Evolutionary conservation across 1,140 invertebrate genomes (phyloP).

Genomic region (Drosophila nannoptera): DNA sequence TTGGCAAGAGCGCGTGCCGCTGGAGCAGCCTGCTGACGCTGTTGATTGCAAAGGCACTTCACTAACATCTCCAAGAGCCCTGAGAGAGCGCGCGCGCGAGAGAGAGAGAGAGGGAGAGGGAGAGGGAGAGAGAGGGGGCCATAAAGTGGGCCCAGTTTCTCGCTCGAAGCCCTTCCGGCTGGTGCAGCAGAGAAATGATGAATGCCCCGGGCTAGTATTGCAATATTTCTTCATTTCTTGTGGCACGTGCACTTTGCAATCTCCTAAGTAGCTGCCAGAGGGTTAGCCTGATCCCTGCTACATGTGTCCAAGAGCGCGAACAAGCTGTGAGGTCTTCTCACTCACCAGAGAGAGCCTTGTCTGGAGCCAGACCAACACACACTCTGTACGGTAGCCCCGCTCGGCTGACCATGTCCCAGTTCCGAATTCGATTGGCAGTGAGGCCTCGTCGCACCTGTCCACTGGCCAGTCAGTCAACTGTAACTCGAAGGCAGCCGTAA

Average conservation of each 20-base stretch:
- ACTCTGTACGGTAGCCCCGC: not conserved
- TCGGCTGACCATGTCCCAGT: not conserved
- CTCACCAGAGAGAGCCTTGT: too few species aligned
- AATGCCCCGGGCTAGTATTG: constrained; percentile 19
- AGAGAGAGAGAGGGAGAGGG: too few species aligned
- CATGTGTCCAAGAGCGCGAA: not conserved
- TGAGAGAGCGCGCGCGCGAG: constrained; percentile 6
- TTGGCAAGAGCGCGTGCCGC: constrained; percentile 30
- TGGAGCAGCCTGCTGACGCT: constrained; percentile 46
- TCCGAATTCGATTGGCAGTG: not conserved
- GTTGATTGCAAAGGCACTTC: constrained; percentile 67
- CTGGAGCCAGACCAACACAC: too few species aligned
- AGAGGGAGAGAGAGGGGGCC: not conserved
- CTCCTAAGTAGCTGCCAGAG: constrained; percentile 12
- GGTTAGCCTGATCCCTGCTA: constrained; percentile 5
- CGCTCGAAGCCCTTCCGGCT: constrained; percentile 39
- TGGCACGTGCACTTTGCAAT: constrained; percentile 42
- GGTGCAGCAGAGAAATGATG: constrained; percentile 15
- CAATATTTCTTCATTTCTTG: constrained; percentile 55
- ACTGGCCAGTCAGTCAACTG: constrained; percentile 13
- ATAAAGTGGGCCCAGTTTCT: constrained; percentile 32
- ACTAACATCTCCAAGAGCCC: constrained; percentile 68
- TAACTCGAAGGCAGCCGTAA: constrained; percentile 24
- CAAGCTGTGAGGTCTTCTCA: not conserved
- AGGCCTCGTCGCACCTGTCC: not conserved